These are phyloP conservation scores for Ylistrum balloti DNA, from an alignment of 1,140 invertebrate species.

Conservation along the genomic window DNA sequence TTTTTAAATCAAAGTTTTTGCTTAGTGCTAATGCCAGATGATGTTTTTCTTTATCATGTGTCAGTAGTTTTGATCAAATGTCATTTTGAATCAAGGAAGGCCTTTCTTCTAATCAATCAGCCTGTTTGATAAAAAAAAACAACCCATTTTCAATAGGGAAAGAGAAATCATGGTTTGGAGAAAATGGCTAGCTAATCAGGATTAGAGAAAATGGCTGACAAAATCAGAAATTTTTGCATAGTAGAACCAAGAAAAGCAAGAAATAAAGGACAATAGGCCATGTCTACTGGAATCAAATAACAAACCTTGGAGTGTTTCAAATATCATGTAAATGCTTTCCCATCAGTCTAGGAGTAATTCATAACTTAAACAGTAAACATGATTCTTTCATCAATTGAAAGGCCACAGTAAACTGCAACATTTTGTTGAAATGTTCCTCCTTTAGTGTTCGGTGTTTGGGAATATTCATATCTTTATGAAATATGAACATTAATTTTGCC, in stretches of 20 bases:
- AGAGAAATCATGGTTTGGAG: no score
- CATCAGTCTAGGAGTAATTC: not conserved
- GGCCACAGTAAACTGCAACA: not conserved
- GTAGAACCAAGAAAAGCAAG: not conserved
- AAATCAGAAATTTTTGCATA: not conserved
- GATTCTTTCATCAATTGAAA: not conserved
- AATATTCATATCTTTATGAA: conserved; percentile 22
- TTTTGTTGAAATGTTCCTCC: not conserved
- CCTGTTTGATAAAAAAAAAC: no score
- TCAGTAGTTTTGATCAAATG: no score
- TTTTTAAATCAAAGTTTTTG: no score
- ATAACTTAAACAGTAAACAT: not conserved
- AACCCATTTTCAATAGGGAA: no score
- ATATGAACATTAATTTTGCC: not conserved
- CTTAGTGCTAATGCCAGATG: no score
- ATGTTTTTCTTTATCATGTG: no score
- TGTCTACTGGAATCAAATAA: not conserved
- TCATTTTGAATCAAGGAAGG: no score
- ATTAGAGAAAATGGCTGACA: not conserved
- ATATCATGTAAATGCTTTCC: not conserved
- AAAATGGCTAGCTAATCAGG: no score
- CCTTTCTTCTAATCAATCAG: no score
- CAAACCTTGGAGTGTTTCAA: not conserved
- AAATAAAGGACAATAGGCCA: not conserved
- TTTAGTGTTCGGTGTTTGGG: not conserved